phyloP scores from a whole-genome alignment of 2,797 vertebrate species.

The Microctenopoma lineatum region DNA sequence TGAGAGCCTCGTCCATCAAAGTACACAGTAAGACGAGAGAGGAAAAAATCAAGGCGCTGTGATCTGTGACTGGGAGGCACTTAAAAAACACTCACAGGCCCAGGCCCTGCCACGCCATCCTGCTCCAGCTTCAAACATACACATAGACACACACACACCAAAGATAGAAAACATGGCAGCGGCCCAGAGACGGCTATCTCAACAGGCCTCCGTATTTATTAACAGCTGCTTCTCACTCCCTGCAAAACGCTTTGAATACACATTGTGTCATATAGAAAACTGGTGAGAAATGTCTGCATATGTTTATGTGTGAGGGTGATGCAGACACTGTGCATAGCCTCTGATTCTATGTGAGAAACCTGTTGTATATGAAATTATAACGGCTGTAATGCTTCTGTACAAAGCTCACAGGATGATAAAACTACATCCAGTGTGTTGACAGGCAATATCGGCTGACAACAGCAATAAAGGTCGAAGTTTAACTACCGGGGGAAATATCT shows the following conservation, averaged over 20 bases:
- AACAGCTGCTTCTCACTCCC: conserved; percentile 80
- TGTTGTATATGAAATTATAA: neutral
- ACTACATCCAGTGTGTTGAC: conserved; percentile 24
- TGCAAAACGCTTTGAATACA: conserved; percentile 30
- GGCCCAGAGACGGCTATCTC: conserved; percentile 62
- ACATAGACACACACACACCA: conserved; percentile 69
- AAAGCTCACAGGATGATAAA: conserved; percentile 16
- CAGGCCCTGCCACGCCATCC: conserved; percentile 51
- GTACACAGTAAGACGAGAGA: conserved; percentile 37
- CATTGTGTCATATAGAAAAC: conserved; percentile 39
- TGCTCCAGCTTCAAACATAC: conserved; percentile 60
- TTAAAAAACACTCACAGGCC: conserved; percentile 51
- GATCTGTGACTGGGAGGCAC: conserved; percentile 65
- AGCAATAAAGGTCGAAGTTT: conserved; percentile 49
- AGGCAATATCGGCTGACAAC: conserved; percentile 42
- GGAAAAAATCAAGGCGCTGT: conserved; percentile 65
- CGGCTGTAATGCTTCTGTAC: conserved; percentile 8
- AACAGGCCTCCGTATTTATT: conserved; percentile 88
- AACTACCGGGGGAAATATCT: neutral
- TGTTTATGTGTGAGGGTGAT: conserved; percentile 20
- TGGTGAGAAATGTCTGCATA: conserved; percentile 29
- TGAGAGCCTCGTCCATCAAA: conserved; percentile 61
- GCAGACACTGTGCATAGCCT: neutral
- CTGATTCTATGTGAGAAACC: neutral
- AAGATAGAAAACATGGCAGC: conserved; percentile 86